Evolutionary conservation across 1,140 invertebrate species (phyloP).

Genomic region (Arctopsyche grandis): DNA sequence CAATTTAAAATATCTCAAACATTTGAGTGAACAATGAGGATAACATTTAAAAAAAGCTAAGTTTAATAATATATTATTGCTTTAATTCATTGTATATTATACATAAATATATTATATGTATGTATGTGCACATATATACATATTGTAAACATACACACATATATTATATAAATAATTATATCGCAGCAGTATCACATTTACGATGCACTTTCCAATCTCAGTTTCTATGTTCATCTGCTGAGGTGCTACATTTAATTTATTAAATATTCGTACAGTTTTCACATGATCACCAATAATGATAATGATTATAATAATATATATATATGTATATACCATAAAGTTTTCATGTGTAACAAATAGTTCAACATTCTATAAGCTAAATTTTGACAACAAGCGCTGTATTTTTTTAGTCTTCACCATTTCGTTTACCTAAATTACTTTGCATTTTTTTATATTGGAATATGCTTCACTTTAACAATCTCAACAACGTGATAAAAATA

Average conservation of each 20-base stretch:
- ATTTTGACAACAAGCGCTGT: conserved; percentile 55
- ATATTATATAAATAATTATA: conserved; percentile 15
- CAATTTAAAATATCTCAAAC: not conserved
- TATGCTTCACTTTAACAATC: conserved; percentile 42
- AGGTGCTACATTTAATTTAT: conserved; percentile 50
- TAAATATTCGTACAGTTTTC: conserved; percentile 52
- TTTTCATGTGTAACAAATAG: conserved; percentile 55
- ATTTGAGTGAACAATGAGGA: conserved; percentile 14
- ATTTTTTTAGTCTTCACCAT: conserved; percentile 53
- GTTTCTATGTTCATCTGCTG: conserved; percentile 9
- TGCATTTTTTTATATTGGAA: conserved; percentile 44
- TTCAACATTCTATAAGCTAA: conserved; percentile 56
- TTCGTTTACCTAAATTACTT: conserved; percentile 54
- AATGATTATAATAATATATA: conserved; percentile 51
- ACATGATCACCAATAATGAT: not conserved
- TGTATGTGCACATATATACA: not conserved
- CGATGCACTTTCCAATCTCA: conserved; percentile 49
- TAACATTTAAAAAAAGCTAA: conserved; percentile 35
- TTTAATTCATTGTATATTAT: conserved; percentile 51
- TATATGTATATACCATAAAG: conserved; percentile 47
- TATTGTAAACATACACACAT: too few species aligned
- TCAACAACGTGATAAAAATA: conserved; percentile 38
- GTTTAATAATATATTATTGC: conserved; percentile 50
- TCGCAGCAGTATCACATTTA: conserved; percentile 52
- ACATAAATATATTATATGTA: conserved; percentile 16